These are phyloP conservation scores for Galaxea fascicularis DNA, from an alignment of 92 coral and sea anemone genomes.

Conservation along the genomic window DNA sequence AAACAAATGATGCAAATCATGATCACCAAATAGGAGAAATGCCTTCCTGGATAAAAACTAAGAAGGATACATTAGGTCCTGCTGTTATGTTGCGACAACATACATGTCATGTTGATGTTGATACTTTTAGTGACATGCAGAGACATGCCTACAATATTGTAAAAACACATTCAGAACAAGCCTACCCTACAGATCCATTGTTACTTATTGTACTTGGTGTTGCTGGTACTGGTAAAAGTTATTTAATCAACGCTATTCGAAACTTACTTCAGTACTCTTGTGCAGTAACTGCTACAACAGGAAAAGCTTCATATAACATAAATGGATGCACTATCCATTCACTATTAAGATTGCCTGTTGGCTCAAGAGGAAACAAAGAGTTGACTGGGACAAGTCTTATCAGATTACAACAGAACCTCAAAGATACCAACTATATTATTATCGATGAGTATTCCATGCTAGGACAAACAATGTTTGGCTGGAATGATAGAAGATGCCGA, in stretches of 20 bases:
- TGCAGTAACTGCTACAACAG: slow-evolving; percentile 49
- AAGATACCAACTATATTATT: slow-evolving; percentile 47
- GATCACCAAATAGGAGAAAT: no score
- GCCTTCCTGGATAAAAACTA: no score
- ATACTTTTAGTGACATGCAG: slow-evolving; percentile 41
- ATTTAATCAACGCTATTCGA: slow-evolving; percentile 50
- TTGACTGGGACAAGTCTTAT: slow-evolving; percentile 39
- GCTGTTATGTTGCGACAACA: no score
- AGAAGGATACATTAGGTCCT: no score
- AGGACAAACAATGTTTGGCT: slow-evolving; percentile 65
- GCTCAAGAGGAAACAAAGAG: slow-evolving; percentile 51
- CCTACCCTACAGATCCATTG: slow-evolving; percentile 42
- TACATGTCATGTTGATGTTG: no score
- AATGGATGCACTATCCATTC: slow-evolving; percentile 62
- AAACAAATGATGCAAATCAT: slow-evolving; percentile 13
- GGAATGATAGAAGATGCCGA: slow-evolving; percentile 63
- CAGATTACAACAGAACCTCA: slow-evolving; percentile 50
- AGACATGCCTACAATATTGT: slow-evolving; percentile 50
- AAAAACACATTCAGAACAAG: slow-evolving; percentile 39
- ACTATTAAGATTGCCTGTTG: slow-evolving; percentile 57
- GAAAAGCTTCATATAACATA: slow-evolving; percentile 54
- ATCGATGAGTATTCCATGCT: slow-evolving; percentile 67
- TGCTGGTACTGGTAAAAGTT: slow-evolving; percentile 56
- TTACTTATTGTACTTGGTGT: slow-evolving; percentile 55
- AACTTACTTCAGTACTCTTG: slow-evolving; percentile 43